Percentiles rank a stretch among this genome's conserved stretches.
phyloP scores from a whole-genome alignment of 2,888 invertebrate genomes.

The Antitype chi region DNA sequence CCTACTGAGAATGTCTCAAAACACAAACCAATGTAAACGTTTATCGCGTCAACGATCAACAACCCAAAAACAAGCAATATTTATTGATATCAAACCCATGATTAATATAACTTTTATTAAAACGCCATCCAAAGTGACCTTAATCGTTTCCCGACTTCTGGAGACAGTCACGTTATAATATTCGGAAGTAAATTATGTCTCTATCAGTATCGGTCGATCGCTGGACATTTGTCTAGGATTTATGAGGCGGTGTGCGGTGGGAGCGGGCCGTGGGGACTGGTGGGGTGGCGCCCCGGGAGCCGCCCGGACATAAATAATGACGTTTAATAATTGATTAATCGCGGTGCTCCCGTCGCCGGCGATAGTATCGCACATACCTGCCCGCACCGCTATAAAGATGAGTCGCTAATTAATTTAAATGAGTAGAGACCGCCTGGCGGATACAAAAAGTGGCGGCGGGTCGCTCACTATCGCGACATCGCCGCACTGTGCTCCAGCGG shows the following conservation, averaged over 20 bases:
- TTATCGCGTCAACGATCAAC: constrained; percentile 65
- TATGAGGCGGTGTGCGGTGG: constrained; percentile 67
- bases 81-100: constrained; percentile 65
- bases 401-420: constrained; percentile 87
- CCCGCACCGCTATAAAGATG: constrained; percentile 74
- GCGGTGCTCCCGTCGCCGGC: constrained; percentile 70
- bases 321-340: constrained; percentile 88
- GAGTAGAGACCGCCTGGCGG: constrained; percentile 76
- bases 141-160: constrained; percentile 57
- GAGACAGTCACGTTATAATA: constrained; percentile 59
- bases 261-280: constrained; percentile 19
- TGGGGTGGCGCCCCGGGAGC: constrained; percentile 70
- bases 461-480: constrained; percentile 69
- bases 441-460: constrained; percentile 68
- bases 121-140: constrained; percentile 60
- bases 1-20: constrained; percentile 59
- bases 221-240: constrained; percentile 71
- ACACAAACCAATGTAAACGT: constrained; percentile 62
- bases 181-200: constrained; percentile 84
- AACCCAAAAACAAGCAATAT: constrained; percentile 52
- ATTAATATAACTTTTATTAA: constrained; percentile 65
- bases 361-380: constrained; percentile 68
- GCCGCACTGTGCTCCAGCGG: constrained; percentile 62
- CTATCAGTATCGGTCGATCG: constrained; percentile 78
- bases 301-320: constrained; percentile 81